Evolutionary conservation across 2,797 vertebrate species (phyloP).

Genomic region (Sebastiscus tertius): DNA sequence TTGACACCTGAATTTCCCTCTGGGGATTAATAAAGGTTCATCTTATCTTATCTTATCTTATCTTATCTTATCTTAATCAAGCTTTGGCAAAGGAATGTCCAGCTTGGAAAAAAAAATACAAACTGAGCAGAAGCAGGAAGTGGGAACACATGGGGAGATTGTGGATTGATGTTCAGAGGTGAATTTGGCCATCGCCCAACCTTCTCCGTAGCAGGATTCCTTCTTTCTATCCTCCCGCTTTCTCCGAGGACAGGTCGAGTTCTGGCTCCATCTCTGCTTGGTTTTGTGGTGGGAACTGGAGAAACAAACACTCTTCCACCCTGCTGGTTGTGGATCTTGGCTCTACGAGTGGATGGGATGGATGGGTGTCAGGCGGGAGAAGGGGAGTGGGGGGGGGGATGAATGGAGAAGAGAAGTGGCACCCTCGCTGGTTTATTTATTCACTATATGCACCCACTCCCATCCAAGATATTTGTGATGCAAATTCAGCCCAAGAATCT

Average conservation of each 20-base stretch:
- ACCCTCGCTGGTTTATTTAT: constrained; percentile 60
- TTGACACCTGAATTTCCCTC: too few relatives aligned
- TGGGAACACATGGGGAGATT: constrained; percentile 6
- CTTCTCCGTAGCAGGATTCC: constrained; percentile 8
- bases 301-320: constrained; percentile 4
- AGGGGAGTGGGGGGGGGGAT: not conserved
- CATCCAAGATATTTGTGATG: constrained; percentile 76
- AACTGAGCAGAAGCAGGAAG: not conserved
- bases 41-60: too few relatives aligned
- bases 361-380: constrained; percentile 24
- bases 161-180: constrained; percentile 18
- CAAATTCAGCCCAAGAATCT: constrained; percentile 72
- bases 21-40: too few relatives aligned
- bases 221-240: not conserved
- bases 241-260: constrained; percentile 28
- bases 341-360: constrained; percentile 49
- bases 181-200: constrained; percentile 7
- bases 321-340: constrained; percentile 6
- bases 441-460: constrained; percentile 43
- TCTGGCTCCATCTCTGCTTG: constrained; percentile 26
- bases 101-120: not conserved
- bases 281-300: not conserved
- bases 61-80: not conserved
- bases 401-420: constrained; percentile 44
- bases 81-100: not conserved